Evolutionary conservation across 2,888 invertebrate genomes (phyloP), one percentile per base, ranked within the genome.

Genomic region (Ethmia dodecea): DNA sequence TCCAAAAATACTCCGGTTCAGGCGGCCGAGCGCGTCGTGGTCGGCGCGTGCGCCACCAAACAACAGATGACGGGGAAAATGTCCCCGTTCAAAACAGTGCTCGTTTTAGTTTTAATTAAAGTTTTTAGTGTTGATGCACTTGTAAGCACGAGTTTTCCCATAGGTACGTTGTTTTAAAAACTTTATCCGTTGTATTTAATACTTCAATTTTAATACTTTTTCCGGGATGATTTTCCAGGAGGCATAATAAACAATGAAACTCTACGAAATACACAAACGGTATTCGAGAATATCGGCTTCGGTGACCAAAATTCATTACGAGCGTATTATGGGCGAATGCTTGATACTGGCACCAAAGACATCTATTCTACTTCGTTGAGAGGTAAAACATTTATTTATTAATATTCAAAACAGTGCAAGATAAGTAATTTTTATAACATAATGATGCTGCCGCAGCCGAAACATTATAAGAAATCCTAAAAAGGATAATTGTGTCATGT

Each of bases 241-340:
- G 87, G 87, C 29, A 68, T 89, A 33, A 89, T 90, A 24, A 79
- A 74, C 42, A 45, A 56, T 10, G 40, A 65, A 44, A 68, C 65
- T n/a, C 43, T 59, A 39, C 39, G 43, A 10, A 63, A 45, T 30
- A 73, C 81, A 10, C 44, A 54, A 37, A 40, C 53, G 41, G 72
- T 65, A 13, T 83, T 71, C 40, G 55, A 69, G 33, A 66, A 64
- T 10, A 66, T 72, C 28, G 55, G 65, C 31, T 65, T 72, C 28
- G 55, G 65, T 31, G 52, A 55, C n/a, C 56, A 40, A n/a, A 13
- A 26, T 11, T 20, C 16, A 8, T 9, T 45, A 16, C 64, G 47
- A 31, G 60, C 65, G 13, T 78, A 67, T 45, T 55, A 67, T 25
- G 81, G 80, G 0, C 54, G 64, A 10, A 49, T 53, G 8, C 53